Evolutionary conservation across 2,888 invertebrate genomes (phyloP), one percentile per base, ranked within the genome.

Genomic region (Torymus tubicola): DNA sequence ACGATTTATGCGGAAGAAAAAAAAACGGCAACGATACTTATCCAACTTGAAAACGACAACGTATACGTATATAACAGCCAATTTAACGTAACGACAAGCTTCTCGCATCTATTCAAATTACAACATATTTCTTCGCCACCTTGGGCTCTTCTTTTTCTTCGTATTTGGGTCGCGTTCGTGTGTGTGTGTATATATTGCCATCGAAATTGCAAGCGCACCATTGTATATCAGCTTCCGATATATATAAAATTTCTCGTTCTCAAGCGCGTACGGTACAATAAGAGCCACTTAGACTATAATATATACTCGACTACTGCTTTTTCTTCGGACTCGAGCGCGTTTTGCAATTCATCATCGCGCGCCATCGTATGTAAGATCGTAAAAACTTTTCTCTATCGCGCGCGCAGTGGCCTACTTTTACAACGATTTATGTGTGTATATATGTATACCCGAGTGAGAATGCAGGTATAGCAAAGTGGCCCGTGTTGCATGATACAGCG

Each of bases 301-400:
- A 31, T n/a, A n/a, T n/a, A n/a, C n/a, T n/a, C n/a, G n/a, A n/a
- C n/a, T n/a, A n/a, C 24, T 31, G 21, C 31, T 58, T 3, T 58
- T 63, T 77, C 21, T 64, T 53, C 31, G n/a, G 8, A 8, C 13
- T 42, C 3, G 21, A 12, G 24, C 10, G 57, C 16, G 58, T 60
- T 71, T 78, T 67, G 71, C 78, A 78, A 78, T 72, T 71, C 71
- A 67, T 67, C 78, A 52, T 65, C n/a, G 31, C 31, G 31, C 31
- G 31, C 31, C 8, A 2, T 8, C 31, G 31, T 31, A 31, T n/a
- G n/a, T 31, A 31, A 31, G 31, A 31, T 78, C 63, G 78, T 78
- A 71, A 71, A 72, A 8, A 52, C 65, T 78, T 72, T 78, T 31
- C 65, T 78, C 60, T 53, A 63, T 52, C 58, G 64, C 11, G 3